Conservation (phyloP, 2,888 invertebrate species). For the Pyrocoelia pectoralis region DNA sequence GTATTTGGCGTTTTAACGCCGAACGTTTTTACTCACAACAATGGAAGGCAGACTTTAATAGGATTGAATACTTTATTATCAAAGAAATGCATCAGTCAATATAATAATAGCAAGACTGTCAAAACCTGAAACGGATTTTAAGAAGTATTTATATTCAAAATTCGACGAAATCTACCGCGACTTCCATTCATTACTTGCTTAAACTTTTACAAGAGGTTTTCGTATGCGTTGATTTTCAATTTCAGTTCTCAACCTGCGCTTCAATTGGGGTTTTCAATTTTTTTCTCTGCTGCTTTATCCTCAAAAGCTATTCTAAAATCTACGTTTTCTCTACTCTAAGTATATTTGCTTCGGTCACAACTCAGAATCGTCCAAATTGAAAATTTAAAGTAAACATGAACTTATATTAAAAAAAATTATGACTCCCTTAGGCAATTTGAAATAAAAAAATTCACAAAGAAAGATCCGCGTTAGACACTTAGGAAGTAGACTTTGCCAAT, state of each 20-base stretch:
- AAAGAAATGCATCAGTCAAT: slow-evolving; percentile 13
- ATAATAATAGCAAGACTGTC: slow-evolving; percentile 10
- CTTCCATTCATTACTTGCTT: slow-evolving; percentile 11
- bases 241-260: slow-evolving; percentile 10
- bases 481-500: slow-evolving; percentile 11
- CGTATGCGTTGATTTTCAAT: slow-evolving; percentile 21
- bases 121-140: slow-evolving; percentile 9
- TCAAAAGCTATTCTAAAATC: slow-evolving; percentile 21
- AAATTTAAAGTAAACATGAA: slow-evolving; percentile 20
- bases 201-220: slow-evolving; percentile 14
- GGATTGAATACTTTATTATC: slow-evolving; percentile 12
- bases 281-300: slow-evolving; percentile 12
- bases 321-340: too few species aligned
- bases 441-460: slow-evolving; percentile 1
- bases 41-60: slow-evolving; percentile 5
- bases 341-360: slow-evolving; percentile 19
- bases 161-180: slow-evolving; percentile 9
- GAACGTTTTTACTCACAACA: slow-evolving; percentile 1
- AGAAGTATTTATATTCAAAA: slow-evolving; percentile 7
- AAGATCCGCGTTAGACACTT: background rate
- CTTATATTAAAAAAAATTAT: background rate
- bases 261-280: slow-evolving; percentile 24
- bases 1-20: slow-evolving; percentile 5
- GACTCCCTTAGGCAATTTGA: background rate
- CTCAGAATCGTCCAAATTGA: slow-evolving; percentile 17